phyloP scores from a whole-genome alignment of 2,113 vertebrate genomes.

The Murina feae region DNA sequence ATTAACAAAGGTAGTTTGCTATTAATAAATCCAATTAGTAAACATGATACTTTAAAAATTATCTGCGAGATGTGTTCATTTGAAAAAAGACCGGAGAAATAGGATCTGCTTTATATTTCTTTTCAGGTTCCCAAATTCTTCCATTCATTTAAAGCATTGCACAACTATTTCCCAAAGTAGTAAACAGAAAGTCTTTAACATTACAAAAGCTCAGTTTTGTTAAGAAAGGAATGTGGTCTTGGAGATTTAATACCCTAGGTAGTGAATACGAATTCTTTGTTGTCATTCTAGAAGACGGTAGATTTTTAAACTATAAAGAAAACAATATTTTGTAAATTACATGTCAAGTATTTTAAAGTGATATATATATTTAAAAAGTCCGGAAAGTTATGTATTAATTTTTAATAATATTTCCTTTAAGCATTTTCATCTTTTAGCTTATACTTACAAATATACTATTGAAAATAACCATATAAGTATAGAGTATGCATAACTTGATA shows the following conservation, averaged over 20 bases:
- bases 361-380: not conserved
- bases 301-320: not conserved
- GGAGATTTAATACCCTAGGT: slow-evolving; percentile 10
- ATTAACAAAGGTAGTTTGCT: not conserved
- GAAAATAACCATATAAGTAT: not conserved
- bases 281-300: not conserved
- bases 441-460: not conserved
- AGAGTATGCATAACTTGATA: not conserved
- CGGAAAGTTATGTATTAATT: not conserved
- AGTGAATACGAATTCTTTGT: not conserved
- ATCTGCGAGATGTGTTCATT: not conserved
- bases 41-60: not conserved
- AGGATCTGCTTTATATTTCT: slow-evolving; percentile 4
- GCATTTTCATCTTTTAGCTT: not conserved
- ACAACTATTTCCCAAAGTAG: slow-evolving; percentile 29
- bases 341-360: slow-evolving; percentile 17
- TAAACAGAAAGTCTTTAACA: slow-evolving; percentile 22
- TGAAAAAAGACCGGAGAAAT: not conserved
- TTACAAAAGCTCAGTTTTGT: slow-evolving; percentile 11
- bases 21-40: not conserved
- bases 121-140: slow-evolving; percentile 18
- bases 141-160: slow-evolving; percentile 27
- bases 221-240: slow-evolving; percentile 36
- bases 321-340: slow-evolving; percentile 3
- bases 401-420: not conserved